These are phyloP conservation scores for Morelia viridis DNA, from an alignment of 2,797 vertebrate species.

Conservation along the genomic window DNA sequence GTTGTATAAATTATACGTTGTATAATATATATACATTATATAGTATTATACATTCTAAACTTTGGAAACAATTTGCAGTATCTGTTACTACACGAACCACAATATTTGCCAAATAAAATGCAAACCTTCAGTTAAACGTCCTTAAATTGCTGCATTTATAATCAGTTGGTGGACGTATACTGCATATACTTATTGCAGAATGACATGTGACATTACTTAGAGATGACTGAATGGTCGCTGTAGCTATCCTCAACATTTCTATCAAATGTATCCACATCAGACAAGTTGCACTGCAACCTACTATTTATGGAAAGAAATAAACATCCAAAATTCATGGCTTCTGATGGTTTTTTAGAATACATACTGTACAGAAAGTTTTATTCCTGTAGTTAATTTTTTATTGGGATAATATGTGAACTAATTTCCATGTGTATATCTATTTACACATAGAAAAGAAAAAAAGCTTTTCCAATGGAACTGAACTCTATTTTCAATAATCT, in stretches of 20 bases:
- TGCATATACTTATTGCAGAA: neutral
- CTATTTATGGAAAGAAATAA: conserved; percentile 34
- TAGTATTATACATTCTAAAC: neutral
- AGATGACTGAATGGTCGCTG: neutral
- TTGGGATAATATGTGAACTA: conserved; percentile 18
- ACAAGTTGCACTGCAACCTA: conserved; percentile 49
- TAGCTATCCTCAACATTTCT: conserved; percentile 69
- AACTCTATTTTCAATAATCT: conserved; percentile 11
- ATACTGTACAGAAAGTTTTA: neutral
- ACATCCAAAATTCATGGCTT: neutral
- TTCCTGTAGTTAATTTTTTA: neutral
- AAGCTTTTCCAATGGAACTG: conserved; percentile 26
- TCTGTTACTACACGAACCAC: conserved; percentile 23
- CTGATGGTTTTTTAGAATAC: conserved; percentile 37
- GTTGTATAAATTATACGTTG: too few species aligned
- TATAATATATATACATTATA: too few species aligned
- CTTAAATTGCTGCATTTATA: neutral
- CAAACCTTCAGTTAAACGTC: conserved; percentile 1
- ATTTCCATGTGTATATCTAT: conserved; percentile 14
- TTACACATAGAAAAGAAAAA: conserved; percentile 20
- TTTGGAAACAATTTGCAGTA: neutral
- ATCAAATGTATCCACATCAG: conserved; percentile 73
- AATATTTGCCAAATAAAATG: neutral
- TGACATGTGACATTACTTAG: neutral
- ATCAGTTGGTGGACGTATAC: conserved; percentile 18